Percentiles rank a stretch among this genome's conserved stretches.
phyloP scores from a whole-genome alignment of 2,888 invertebrate species.

The Sialis fuliginosa region DNA sequence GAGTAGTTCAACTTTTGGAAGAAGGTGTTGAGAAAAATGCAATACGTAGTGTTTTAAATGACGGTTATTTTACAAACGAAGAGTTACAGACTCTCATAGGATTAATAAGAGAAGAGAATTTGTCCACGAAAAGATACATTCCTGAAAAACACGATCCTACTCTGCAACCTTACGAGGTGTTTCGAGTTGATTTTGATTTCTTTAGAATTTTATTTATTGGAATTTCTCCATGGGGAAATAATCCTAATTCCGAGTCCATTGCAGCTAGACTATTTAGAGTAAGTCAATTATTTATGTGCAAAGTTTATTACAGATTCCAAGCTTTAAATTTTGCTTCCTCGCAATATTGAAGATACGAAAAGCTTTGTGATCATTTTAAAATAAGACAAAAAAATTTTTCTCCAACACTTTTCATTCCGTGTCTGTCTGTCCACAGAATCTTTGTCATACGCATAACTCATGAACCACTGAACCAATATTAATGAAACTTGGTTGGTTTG shows the following conservation, averaged over 20 bases:
- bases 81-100: slow-evolving; percentile 34
- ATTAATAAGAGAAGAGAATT: slow-evolving; percentile 54
- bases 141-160: slow-evolving; percentile 47
- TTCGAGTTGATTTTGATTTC: slow-evolving; percentile 76
- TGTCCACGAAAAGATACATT: slow-evolving; percentile 46
- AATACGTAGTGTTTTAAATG: slow-evolving; percentile 62
- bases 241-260: slow-evolving; percentile 59
- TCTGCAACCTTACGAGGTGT: slow-evolving; percentile 70
- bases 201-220: slow-evolving; percentile 74
- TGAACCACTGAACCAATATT: too few relatives aligned
- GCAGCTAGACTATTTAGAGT: slow-evolving; percentile 83
- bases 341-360: too few relatives aligned
- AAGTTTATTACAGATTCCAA: too few relatives aligned
- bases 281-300: slow-evolving; percentile 14
- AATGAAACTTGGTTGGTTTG: too few relatives aligned
- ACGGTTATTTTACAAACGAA: slow-evolving; percentile 42
- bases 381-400: too few relatives aligned
- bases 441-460: too few relatives aligned
- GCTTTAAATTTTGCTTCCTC: too few relatives aligned
- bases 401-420: too few relatives aligned
- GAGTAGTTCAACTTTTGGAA: slow-evolving; percentile 84
- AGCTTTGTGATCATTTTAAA: too few relatives aligned
- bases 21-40: slow-evolving; percentile 78
- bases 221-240: slow-evolving; percentile 83
- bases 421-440: too few relatives aligned